These are phyloP conservation scores for Terebella lapidaria DNA, from an alignment of 2,888 invertebrate species.

Conservation along the genomic window DNA sequence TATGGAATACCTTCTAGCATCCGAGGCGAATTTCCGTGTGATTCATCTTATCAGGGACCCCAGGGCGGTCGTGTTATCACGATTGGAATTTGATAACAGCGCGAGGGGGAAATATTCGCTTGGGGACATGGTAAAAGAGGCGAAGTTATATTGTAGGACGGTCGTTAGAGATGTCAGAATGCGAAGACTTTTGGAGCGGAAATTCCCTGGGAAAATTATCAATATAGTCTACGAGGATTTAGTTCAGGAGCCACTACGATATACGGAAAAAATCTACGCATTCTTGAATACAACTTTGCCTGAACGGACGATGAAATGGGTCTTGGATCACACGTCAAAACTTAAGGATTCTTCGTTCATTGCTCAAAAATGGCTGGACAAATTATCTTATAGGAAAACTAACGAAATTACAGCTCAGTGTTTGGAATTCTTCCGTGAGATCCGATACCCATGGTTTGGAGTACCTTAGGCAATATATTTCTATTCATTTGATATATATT, in stretches of 20 bases:
- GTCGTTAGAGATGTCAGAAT: conserved; percentile 7
- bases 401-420: conserved; percentile 4
- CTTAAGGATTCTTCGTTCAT: not conserved
- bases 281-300: conserved; percentile 7
- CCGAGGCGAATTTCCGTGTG: conserved; percentile 8
- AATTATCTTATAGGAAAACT: conserved; percentile 2
- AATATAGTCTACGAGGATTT: conserved; percentile 10
- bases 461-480: not conserved
- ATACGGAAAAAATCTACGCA: conserved; percentile 8
- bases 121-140: conserved; percentile 5
- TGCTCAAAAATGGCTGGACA: conserved; percentile 7
- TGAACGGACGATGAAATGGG: conserved; percentile 4
- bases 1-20: conserved; percentile 3
- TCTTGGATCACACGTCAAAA: conserved; percentile 1
- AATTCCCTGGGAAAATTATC: conserved; percentile 6
- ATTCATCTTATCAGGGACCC: conserved; percentile 14
- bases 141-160: conserved; percentile 7
- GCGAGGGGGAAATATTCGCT: conserved; percentile 3
- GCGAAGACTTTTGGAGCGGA: conserved; percentile 3
- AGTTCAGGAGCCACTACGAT: not conserved
- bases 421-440: conserved; percentile 2
- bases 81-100: conserved; percentile 6
- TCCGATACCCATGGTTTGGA: not conserved
- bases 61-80: conserved; percentile 9
- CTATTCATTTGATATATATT: too few relatives aligned